These are phyloP conservation scores for Cryptomyrus ogoouensis DNA, from an alignment of 2,113 vertebrate species.

Conservation along the genomic window DNA sequence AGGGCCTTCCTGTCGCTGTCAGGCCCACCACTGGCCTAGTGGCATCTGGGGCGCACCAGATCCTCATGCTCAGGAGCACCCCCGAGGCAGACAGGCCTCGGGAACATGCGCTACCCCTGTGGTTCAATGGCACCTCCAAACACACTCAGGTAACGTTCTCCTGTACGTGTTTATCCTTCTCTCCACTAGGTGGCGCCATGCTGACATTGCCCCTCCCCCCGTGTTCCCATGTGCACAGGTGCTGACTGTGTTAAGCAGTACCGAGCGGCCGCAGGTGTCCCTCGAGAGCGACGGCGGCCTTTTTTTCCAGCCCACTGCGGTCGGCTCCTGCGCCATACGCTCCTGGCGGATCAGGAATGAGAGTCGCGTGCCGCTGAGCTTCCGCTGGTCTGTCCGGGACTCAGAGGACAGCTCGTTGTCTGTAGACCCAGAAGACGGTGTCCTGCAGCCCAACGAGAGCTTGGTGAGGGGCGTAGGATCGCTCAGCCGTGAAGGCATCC, in stretches of 20 bases:
- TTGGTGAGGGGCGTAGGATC: conserved; percentile 55
- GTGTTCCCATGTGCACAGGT: conserved; percentile 55
- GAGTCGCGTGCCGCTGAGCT: conserved; percentile 68
- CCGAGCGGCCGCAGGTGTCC: conserved; percentile 61
- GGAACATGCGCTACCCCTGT: conserved; percentile 61
- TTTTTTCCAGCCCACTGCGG: conserved; percentile 77
- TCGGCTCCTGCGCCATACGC: conserved; percentile 59
- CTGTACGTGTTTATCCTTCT: not conserved
- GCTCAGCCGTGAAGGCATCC: not conserved
- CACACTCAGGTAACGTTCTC: conserved; percentile 66
- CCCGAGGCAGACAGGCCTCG: conserved; percentile 52
- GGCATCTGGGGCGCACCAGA: conserved; percentile 68
- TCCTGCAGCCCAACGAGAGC: conserved; percentile 75
- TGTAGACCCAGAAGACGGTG: conserved; percentile 66
- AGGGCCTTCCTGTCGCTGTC: conserved; percentile 53
- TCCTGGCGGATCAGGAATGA: conserved; percentile 69
- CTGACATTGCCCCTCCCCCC: not conserved
- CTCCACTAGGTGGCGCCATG: not conserved
- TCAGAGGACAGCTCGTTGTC: conserved; percentile 58
- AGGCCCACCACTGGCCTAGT: conserved; percentile 69
- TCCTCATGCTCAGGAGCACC: conserved; percentile 67
- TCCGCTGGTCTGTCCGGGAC: conserved; percentile 72
- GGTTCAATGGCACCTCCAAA: conserved; percentile 68
- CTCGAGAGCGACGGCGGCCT: conserved; percentile 64
- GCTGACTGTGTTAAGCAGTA: conserved; percentile 61